Percentiles rank a stretch among this genome's conserved stretches.
phyloP scores from a whole-genome alignment of 2,113 vertebrate species.

The Malurus alboscapulatus region DNA sequence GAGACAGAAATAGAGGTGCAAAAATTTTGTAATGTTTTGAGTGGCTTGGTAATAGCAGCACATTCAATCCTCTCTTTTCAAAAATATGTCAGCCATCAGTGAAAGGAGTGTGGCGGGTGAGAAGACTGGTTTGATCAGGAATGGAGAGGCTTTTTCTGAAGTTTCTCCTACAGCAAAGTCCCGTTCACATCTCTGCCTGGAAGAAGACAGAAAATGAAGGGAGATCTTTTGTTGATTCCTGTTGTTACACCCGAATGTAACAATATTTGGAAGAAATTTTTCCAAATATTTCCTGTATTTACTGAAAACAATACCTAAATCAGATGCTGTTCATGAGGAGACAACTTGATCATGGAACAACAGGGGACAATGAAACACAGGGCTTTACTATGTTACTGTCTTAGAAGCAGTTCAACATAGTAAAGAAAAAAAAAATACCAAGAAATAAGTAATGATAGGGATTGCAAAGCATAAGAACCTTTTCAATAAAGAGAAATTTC shows the following conservation, averaged over 20 bases:
- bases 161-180: background rate
- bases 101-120: background rate
- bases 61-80: background rate
- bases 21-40: conserved; percentile 12
- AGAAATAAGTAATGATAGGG: background rate
- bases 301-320: background rate
- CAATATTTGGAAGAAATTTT: background rate
- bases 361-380: background rate
- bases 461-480: background rate
- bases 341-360: background rate
- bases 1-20: conserved; percentile 24
- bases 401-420: background rate
- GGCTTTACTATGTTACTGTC: background rate
- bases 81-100: background rate
- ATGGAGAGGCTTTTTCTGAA: background rate
- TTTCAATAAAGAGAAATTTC: background rate
- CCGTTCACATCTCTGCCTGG: background rate
- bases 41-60: background rate
- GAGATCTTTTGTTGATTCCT: background rate
- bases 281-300: background rate
- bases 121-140: background rate
- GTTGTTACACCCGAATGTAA: background rate
- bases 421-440: background rate
- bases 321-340: background rate
- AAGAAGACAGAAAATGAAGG: background rate